These are phyloP conservation scores for Sinotaia quadrata DNA, from an alignment of 2,888 invertebrate genomes.

Conservation along the genomic window DNA sequence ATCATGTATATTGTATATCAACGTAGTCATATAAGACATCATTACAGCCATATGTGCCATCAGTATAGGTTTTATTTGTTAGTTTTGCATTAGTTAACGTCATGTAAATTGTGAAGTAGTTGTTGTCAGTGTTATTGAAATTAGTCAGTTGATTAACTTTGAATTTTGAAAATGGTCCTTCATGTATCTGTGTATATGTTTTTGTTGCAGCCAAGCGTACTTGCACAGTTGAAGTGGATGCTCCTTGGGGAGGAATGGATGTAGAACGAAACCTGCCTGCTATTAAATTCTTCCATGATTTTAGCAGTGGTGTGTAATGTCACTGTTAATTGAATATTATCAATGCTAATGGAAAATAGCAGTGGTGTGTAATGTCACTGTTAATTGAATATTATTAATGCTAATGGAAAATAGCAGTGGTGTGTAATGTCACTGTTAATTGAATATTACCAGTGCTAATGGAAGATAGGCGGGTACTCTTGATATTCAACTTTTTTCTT, in stretches of 20 bases:
- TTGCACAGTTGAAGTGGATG: constrained; percentile 85
- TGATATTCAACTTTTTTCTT: too few species aligned
- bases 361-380: constrained; percentile 76
- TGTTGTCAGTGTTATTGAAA: too few species aligned
- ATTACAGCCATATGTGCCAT: too few species aligned
- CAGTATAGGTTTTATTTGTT: too few species aligned
- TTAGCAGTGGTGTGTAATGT: constrained; percentile 81
- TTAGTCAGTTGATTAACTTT: not conserved
- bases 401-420: constrained; percentile 85
- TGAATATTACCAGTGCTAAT: not conserved
- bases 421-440: constrained; percentile 46
- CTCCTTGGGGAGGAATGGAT: constrained; percentile 86
- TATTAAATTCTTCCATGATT: constrained; percentile 97
- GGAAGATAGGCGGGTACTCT: too few species aligned
- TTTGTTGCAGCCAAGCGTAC: constrained; percentile 80
- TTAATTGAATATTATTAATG: not conserved
- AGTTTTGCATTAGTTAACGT: too few species aligned
- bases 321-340: not conserved
- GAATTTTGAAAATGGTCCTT: too few species aligned
- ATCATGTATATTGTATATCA: too few species aligned
- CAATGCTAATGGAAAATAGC: constrained; percentile 77
- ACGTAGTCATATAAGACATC: too few species aligned
- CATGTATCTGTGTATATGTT: too few species aligned
- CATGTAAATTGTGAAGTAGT: too few species aligned
- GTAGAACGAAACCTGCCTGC: constrained; percentile 92